Evolutionary conservation across 2,113 vertebrate genomes (phyloP).

Genomic region (Mohoua ochrocephala): DNA sequence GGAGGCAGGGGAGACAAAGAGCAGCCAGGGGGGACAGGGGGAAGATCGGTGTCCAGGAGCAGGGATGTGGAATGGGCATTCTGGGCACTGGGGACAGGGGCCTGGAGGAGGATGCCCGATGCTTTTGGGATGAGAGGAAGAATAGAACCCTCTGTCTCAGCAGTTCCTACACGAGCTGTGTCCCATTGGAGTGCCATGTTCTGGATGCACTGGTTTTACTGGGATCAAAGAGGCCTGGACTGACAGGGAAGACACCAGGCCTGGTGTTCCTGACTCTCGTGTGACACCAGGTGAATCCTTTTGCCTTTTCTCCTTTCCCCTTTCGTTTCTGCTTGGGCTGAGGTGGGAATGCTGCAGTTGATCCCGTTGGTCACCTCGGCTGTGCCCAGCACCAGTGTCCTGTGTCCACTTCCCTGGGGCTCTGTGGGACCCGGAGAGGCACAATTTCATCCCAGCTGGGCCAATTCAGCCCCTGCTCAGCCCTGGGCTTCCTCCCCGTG

Average conservation of each 20-base stretch:
- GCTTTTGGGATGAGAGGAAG: slow-evolving; percentile 28
- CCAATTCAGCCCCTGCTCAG: not conserved
- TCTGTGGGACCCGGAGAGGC: not conserved
- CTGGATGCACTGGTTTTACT: slow-evolving; percentile 2
- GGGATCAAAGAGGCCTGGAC: not conserved
- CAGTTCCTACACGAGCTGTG: not conserved
- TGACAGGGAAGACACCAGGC: not conserved
- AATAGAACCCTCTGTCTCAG: not conserved
- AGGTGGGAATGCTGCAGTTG: not conserved
- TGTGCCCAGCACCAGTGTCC: not conserved
- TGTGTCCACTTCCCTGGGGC: not conserved
- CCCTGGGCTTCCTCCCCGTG: not conserved
- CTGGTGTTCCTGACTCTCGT: not conserved
- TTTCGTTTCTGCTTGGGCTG: not conserved
- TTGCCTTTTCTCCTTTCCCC: not conserved
- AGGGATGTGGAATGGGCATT: not conserved
- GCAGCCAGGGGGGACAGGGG: not conserved
- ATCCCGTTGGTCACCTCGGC: not conserved
- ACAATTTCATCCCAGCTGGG: not conserved
- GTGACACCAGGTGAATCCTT: not conserved
- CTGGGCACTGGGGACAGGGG: slow-evolving; percentile 27
- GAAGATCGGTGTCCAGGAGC: not conserved
- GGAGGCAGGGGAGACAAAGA: not conserved
- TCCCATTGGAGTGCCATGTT: not conserved
- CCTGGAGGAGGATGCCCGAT: slow-evolving; percentile 35